Evolutionary conservation across 2,797 vertebrate species (phyloP), one percentile per base, ranked within the genome.

Genomic region (Accipiter minullus): DNA sequence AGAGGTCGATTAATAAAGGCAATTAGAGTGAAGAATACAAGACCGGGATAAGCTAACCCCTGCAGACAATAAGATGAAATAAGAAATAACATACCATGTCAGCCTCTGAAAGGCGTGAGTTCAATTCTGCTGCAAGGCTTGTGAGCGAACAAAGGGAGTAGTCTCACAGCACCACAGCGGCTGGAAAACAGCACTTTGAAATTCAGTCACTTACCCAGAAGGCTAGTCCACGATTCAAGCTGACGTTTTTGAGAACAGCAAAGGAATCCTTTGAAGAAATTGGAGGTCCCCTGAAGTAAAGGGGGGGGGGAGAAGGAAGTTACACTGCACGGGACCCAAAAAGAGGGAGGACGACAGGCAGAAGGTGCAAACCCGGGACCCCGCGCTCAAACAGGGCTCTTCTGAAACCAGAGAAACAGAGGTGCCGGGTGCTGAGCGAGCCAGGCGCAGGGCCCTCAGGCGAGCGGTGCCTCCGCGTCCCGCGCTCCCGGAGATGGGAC

Each of bases 21-120:
- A 90, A 66, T 95, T 94, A 94, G 0, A 71, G 53, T 80, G 75
- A 86, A 93, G 56, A 93, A 92, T 90, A 31, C 23, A 53, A 86
- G 40, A 45, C 8, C 11, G 21, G 21, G 31, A 60, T 71, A 77
- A 90, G 29, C 44, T 44, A 79, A 38, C 34, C 25, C 31, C 68
- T 80, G 86, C 76, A 66, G 66, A 72, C 40, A 89, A 15, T 38
- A 55, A 56, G 64, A 86, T 52, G 40, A 92, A 93, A 80, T 55
- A 55, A 59, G 36, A 80, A 94, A 77, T 50, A 80, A 87, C 12
- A 34, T 4, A 42, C 31, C 45, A 26, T 21, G 29, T n/a, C 79
- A 88, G 71, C 18, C 56, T 77, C 75, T 76, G 75, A 89, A 92
- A 92, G 68, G 29, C 45, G 0, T 0, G 7, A 87, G 29, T 25